phyloP scores from a whole-genome alignment of 2,797 vertebrate species.

The Hydrophis major region DNA sequence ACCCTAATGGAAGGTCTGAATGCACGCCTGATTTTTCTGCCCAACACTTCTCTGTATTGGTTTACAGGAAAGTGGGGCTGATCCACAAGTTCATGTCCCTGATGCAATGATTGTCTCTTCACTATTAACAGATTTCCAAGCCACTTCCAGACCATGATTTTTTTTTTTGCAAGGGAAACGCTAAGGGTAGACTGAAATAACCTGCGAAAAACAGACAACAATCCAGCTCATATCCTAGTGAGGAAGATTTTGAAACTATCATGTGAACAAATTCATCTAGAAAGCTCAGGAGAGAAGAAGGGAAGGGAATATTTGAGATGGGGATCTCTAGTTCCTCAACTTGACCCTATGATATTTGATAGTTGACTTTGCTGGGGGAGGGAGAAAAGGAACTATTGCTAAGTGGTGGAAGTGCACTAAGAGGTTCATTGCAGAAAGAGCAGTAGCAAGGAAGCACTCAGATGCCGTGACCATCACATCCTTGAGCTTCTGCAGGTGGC shows the following conservation, averaged over 20 bases:
- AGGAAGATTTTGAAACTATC: not conserved
- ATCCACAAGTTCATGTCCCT: not conserved
- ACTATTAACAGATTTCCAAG: not conserved
- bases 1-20: not conserved
- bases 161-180: not conserved
- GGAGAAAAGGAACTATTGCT: not conserved
- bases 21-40: not conserved
- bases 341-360: not conserved
- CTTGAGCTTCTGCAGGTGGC: not conserved
- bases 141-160: not conserved
- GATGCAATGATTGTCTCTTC: not conserved
- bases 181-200: not conserved
- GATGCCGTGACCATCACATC: not conserved
- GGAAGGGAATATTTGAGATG: not conserved
- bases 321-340: not conserved
- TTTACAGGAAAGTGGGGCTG: not conserved
- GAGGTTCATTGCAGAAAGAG: not conserved
- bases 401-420: not conserved
- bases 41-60: not conserved
- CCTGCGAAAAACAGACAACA: not conserved
- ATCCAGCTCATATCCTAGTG: not conserved
- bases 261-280: not conserved
- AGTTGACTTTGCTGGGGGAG: not conserved
- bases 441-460: not conserved
- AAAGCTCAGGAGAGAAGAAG: not conserved